Conservation (phyloP, 2,888 invertebrate genomes). For the Clunio marinus region DNA sequence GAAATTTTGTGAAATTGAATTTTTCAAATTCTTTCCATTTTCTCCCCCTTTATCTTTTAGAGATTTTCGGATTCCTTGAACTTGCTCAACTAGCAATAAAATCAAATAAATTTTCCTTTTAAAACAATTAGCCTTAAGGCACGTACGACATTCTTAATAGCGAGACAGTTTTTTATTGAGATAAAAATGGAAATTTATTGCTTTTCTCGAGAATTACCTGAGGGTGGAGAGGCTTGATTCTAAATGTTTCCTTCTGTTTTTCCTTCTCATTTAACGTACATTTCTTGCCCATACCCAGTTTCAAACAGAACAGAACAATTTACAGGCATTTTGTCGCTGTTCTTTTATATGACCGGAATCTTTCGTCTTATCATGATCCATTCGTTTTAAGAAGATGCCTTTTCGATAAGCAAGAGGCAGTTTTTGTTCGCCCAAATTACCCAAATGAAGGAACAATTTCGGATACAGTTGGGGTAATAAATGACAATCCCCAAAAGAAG, state of each 20-base stretch:
- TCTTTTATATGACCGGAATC: neutral
- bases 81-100: constrained; percentile 33
- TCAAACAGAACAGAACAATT: constrained; percentile 8
- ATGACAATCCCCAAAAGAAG: neutral
- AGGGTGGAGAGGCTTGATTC: neutral
- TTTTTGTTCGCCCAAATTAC: neutral
- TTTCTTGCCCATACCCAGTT: neutral
- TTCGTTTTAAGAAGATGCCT: neutral
- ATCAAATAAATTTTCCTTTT: constrained; percentile 35
- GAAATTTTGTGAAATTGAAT: neutral
- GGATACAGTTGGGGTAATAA: neutral
- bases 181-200: constrained; percentile 38
- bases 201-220: constrained; percentile 4
- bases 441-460: constrained; percentile 1
- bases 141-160: constrained; percentile 36
- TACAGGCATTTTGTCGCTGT: constrained; percentile 17
- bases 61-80: neutral
- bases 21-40: too few relatives aligned
- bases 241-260: neutral
- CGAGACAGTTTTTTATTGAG: constrained; percentile 37
- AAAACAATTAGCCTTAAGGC: constrained; percentile 36
- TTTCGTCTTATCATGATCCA: constrained; percentile 7
- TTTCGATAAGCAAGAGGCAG: neutral
- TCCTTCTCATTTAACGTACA: neutral
- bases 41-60: too few relatives aligned